Conservation (phyloP, 2,888 invertebrate genomes). For the Erebia palarica region DNA sequence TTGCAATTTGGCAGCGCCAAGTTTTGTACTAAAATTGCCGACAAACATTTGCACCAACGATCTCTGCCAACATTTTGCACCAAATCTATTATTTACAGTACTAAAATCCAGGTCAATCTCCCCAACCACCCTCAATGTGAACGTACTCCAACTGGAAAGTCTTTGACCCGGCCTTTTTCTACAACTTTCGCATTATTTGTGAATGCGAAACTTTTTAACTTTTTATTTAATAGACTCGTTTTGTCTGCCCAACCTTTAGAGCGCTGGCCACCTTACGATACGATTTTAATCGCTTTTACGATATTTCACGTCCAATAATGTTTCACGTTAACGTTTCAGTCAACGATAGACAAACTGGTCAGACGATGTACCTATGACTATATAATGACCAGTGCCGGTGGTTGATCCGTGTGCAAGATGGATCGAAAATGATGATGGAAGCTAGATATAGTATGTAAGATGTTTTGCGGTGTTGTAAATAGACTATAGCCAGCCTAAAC, state of each 20-base stretch:
- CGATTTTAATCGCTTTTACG: neutral
- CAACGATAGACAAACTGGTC: too few relatives aligned
- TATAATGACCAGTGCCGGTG: too few relatives aligned
- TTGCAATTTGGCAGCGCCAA: neutral
- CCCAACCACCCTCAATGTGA: constrained; percentile 19
- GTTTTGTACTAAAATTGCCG: neutral
- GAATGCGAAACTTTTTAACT: constrained; percentile 36
- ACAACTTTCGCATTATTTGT: constrained; percentile 33
- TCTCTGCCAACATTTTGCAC: neutral
- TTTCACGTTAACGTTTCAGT: too few relatives aligned
- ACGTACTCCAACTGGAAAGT: constrained; percentile 30
- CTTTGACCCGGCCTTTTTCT: constrained; percentile 30
- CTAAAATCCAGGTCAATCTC: constrained; percentile 22
- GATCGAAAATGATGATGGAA: too few relatives aligned
- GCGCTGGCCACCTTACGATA: constrained; percentile 4
- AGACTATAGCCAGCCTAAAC: too few relatives aligned
- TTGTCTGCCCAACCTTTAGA: constrained; percentile 30
- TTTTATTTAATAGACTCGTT: constrained; percentile 30
- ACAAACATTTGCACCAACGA: neutral
- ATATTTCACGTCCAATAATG: neutral
- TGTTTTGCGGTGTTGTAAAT: too few relatives aligned
- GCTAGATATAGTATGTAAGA: too few relatives aligned
- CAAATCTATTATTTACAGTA: constrained; percentile 2
- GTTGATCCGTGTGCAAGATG: too few relatives aligned
- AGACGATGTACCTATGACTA: too few relatives aligned